phyloP scores from a whole-genome alignment of 2,888 invertebrate genomes.

The Bombylius discolor region DNA sequence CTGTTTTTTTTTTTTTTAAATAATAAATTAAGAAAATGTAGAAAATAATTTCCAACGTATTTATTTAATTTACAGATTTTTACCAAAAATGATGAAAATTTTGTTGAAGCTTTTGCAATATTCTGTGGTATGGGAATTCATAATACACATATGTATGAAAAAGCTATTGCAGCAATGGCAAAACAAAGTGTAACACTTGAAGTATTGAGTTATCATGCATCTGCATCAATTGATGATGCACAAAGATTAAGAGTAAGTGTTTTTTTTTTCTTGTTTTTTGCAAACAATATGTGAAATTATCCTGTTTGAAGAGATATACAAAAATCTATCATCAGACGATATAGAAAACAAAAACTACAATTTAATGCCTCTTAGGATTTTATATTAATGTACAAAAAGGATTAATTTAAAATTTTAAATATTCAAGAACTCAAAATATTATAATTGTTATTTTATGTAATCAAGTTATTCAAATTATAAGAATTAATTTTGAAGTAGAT shows the following conservation, averaged over 20 bases:
- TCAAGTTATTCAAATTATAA: too few relatives aligned
- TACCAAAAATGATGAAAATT: constrained; percentile 91
- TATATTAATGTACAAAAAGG: too few relatives aligned
- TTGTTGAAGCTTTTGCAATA: constrained; percentile 93
- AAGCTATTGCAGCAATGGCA: constrained; percentile 88
- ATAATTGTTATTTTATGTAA: too few relatives aligned
- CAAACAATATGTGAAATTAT: background rate
- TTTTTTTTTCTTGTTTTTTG: background rate
- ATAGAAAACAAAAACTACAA: too few relatives aligned
- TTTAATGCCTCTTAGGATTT: too few relatives aligned
- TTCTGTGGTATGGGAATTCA: constrained; percentile 97
- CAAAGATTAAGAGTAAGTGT: constrained; percentile 65
- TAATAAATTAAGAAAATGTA: background rate
- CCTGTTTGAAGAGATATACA: background rate
- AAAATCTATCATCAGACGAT: too few relatives aligned
- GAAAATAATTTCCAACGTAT: background rate
- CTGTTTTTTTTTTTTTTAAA: background rate
- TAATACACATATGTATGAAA: constrained; percentile 95
- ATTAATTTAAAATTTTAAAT: too few relatives aligned
- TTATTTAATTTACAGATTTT: constrained; percentile 42
- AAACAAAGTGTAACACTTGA: constrained; percentile 92
- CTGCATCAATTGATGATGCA: constrained; percentile 81
- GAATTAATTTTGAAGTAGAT: too few relatives aligned
- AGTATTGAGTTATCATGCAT: constrained; percentile 86
- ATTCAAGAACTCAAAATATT: too few relatives aligned